Conservation (phyloP, 2,113 vertebrate species). For the Barbus barbus region DNA sequence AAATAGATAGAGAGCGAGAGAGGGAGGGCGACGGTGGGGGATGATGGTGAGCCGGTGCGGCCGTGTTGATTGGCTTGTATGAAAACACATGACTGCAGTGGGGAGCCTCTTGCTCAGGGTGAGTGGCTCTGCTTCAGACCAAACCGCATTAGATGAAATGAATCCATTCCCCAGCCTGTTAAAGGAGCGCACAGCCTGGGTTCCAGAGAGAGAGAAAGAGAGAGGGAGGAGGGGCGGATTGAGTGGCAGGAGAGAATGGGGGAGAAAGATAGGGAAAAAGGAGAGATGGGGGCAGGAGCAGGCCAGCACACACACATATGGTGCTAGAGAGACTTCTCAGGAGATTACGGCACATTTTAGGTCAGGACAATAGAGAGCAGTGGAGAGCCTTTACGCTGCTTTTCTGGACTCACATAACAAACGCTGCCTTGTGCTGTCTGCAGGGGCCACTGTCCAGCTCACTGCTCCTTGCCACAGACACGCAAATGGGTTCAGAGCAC, state of each 20-base stretch:
- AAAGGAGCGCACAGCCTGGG: slow-evolving; percentile 73
- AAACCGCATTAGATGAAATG: slow-evolving; percentile 82
- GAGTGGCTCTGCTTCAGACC: slow-evolving; percentile 79
- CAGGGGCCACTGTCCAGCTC: slow-evolving; percentile 36
- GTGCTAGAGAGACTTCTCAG: slow-evolving; percentile 62
- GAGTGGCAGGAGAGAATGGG: slow-evolving; percentile 64
- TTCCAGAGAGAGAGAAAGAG: slow-evolving; percentile 66
- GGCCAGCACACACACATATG: slow-evolving; percentile 60
- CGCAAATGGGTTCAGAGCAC: neutral
- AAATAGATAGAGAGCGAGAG: slow-evolving; percentile 43
- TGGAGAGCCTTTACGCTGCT: slow-evolving; percentile 53
- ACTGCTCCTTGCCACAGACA: neutral
- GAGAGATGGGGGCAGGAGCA: slow-evolving; percentile 69
- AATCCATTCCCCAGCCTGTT: slow-evolving; percentile 79
- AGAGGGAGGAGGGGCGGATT: slow-evolving; percentile 52
- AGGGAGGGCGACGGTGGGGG: slow-evolving; percentile 58
- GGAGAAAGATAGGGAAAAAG: slow-evolving; percentile 59
- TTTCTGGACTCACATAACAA: slow-evolving; percentile 48
- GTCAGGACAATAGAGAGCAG: slow-evolving; percentile 56
- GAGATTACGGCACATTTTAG: slow-evolving; percentile 57
- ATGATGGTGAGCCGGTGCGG: slow-evolving; percentile 53
- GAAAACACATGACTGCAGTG: slow-evolving; percentile 61
- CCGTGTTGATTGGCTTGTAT: slow-evolving; percentile 61
- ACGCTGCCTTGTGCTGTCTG: slow-evolving; percentile 45
- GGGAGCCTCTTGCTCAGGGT: slow-evolving; percentile 64